Base-by-base conservation (phyloP, 2,888 invertebrate genomes). In the Mystacides longicornis region DNA sequence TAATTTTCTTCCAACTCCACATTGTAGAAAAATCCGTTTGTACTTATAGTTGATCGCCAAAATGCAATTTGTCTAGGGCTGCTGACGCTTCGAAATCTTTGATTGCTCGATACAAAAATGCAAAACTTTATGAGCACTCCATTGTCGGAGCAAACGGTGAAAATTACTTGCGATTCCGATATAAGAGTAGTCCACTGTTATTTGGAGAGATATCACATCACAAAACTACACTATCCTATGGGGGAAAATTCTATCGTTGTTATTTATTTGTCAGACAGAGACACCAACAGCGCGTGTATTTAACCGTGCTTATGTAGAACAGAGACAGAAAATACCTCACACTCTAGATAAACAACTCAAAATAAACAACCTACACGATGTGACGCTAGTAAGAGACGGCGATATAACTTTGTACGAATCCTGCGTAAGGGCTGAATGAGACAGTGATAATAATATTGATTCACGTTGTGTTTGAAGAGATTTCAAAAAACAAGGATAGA, bases 131-230 rank as follows among this genome's bases (percentile, higher is more conserved):
- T 49, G 51, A 16, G 49, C 43, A 27, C 63, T 62, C 75, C 52
- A 60, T 74, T 71, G 70, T 58, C 59, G 62, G 64, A 64, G 69
- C 74, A 75, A 75, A 74, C 72, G 74, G 74, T 77, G 74, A 74
- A 76, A 76, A 77, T 77, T 75, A 76, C 77, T 57, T 55, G 51
- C 52, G 76, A 77, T 74, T 76, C 73, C 71, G 72, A 70, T 73
- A 71, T 71, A 74, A 77, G 75, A 74, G 16, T 37, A 75, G 75
- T 76, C 75, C 76, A 74, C 76, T 77, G 77, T 77, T 77, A 76
- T 77, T 77, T 71, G 72, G n/a, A n/a, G 71, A 76, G 77, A 76
- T 77, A 77, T 77, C 77, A 77, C 76, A 77, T 77, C 77, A 77
- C 51, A 37, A 74, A 75, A 73, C 76, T n/a, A n/a, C n/a, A n/a